A percentile compares a stretch with the other conserved stretches of the same genome.
phyloP scores from a whole-genome alignment of 2,113 vertebrate species.

The Monopterus albus region DNA sequence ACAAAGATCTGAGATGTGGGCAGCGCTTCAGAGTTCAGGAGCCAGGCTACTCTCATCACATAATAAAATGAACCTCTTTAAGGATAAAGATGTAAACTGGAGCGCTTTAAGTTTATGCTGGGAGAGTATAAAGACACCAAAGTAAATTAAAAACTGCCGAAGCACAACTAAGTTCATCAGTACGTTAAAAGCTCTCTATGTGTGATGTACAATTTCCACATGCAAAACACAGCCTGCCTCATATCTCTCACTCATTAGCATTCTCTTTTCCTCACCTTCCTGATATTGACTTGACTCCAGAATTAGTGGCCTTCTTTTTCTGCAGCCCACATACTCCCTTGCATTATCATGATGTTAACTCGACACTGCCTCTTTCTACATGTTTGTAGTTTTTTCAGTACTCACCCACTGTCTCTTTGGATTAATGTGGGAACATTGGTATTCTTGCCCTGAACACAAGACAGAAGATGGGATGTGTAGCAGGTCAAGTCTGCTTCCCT shows the following conservation, averaged over 20 bases:
- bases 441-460: slow-evolving; percentile 71
- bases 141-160: too few relatives aligned
- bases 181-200: neutral
- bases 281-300: slow-evolving; percentile 48
- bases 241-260: slow-evolving; percentile 27
- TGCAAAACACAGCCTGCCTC: slow-evolving; percentile 14
- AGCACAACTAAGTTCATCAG: slow-evolving; percentile 15
- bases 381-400: neutral
- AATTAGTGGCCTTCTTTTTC: slow-evolving; percentile 32
- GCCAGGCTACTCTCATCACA: neutral
- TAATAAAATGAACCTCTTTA: slow-evolving; percentile 1
- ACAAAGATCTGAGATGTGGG: neutral
- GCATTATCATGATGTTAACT: slow-evolving; percentile 17
- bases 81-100: neutral
- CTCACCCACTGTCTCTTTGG: slow-evolving; percentile 33
- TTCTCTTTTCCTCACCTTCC: slow-evolving; percentile 21
- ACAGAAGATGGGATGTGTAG: slow-evolving; percentile 60
- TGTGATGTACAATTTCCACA: slow-evolving; percentile 19
- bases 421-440: slow-evolving; percentile 76
- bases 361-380: slow-evolving; percentile 21
- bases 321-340: slow-evolving; percentile 34
- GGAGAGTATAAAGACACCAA: too few relatives aligned
- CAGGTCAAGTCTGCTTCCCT: slow-evolving; percentile 74
- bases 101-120: slow-evolving; percentile 1
- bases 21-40: neutral